These are phyloP conservation scores for Aradus depressus DNA, from an alignment of 2,888 invertebrate species.

Conservation along the genomic window DNA sequence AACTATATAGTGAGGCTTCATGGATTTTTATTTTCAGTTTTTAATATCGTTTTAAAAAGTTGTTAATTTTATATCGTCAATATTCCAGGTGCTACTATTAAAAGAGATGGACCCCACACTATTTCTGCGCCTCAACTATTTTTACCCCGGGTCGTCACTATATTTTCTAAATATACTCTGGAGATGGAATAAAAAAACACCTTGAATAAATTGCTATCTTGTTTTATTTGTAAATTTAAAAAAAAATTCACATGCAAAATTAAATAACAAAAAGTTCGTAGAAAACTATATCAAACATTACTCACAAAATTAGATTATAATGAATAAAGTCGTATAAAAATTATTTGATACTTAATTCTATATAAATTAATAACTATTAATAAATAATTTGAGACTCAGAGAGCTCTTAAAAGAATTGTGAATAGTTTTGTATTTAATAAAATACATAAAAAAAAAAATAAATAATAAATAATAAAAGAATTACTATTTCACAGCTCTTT, in stretches of 20 bases:
- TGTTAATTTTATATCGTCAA: too few species aligned
- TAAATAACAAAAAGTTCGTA: slow-evolving; percentile 13
- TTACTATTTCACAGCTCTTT: slow-evolving; percentile 15
- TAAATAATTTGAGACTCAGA: slow-evolving; percentile 19
- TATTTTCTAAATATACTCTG: too few species aligned
- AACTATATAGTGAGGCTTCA: too few species aligned
- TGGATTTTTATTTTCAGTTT: too few species aligned
- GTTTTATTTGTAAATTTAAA: slow-evolving; percentile 14
- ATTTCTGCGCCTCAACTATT: too few species aligned
- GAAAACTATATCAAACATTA: slow-evolving; percentile 15
- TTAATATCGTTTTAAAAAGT: too few species aligned
- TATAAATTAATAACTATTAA: slow-evolving; percentile 20
- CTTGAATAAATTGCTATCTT: slow-evolving; percentile 12
- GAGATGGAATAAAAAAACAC: slow-evolving; percentile 1
- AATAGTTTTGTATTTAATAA: slow-evolving; percentile 5
- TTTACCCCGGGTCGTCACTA: too few species aligned
- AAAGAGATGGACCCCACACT: too few species aligned
- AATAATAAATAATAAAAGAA: slow-evolving; percentile 16
- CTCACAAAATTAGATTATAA: slow-evolving; percentile 16
- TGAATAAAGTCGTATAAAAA: slow-evolving; percentile 25
- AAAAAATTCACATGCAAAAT: slow-evolving; percentile 17
- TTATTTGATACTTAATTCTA: slow-evolving; percentile 17
- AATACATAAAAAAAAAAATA: slow-evolving; percentile 18
- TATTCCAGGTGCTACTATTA: too few species aligned
- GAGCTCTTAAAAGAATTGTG: slow-evolving; percentile 7